phyloP scores from a whole-genome alignment of 1,140 invertebrate genomes.

The Notospermus geniculatus region DNA sequence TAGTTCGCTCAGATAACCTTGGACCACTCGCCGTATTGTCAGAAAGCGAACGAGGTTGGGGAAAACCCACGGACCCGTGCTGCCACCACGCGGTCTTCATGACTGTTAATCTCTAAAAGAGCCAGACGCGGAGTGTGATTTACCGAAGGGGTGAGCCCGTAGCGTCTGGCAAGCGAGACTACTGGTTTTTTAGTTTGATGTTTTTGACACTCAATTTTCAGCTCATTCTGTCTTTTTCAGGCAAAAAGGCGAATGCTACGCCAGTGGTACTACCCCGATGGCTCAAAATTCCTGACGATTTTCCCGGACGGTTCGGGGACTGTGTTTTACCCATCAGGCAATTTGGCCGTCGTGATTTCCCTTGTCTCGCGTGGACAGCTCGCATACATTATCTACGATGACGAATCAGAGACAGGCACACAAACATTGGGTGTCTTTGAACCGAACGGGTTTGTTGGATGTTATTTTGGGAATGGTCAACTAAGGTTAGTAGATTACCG shows the following conservation, averaged over 20 bases:
- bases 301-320: slow-evolving; percentile 55
- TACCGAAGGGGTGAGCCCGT: too few relatives aligned
- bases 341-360: slow-evolving; percentile 42
- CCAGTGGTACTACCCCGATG: slow-evolving; percentile 49
- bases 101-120: too few relatives aligned
- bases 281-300: slow-evolving; percentile 48
- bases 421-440: slow-evolving; percentile 45
- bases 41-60: too few relatives aligned
- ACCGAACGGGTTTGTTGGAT: slow-evolving; percentile 41
- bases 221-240: slow-evolving; percentile 36
- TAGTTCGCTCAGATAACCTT: too few relatives aligned
- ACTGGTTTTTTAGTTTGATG: too few relatives aligned
- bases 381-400: slow-evolving; percentile 45
- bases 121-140: too few relatives aligned
- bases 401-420: slow-evolving; percentile 12
- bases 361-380: slow-evolving; percentile 40
- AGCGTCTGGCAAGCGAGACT: too few relatives aligned
- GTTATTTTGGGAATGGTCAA: slow-evolving; percentile 44
- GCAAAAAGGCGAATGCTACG: slow-evolving; percentile 32
- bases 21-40: too few relatives aligned
- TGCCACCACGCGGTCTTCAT: too few relatives aligned
- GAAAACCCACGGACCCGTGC: too few relatives aligned
- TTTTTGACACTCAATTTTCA: too few relatives aligned
- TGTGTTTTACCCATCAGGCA: slow-evolving; percentile 53
- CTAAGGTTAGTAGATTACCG: slow-evolving; percentile 32